Percentiles rank a stretch among this genome's conserved stretches.
Evolutionary conservation across 2,797 vertebrate genomes (phyloP).

Genomic region (Falco peregrinus): DNA sequence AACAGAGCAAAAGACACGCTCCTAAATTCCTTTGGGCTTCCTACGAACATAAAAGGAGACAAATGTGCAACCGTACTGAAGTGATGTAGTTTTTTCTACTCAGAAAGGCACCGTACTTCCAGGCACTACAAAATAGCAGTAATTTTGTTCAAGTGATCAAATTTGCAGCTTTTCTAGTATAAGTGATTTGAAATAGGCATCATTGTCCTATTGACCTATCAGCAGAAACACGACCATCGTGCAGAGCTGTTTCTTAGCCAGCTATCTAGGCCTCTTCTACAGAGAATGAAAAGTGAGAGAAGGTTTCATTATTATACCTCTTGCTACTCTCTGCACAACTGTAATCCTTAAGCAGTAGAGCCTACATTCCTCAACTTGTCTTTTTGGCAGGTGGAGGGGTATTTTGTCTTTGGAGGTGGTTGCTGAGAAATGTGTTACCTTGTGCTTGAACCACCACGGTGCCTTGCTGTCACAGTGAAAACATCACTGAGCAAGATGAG

Average conservation of each 20-base stretch:
- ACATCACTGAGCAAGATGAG: neutral
- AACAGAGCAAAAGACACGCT: neutral
- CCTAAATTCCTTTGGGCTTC: neutral
- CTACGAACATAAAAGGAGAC: neutral
- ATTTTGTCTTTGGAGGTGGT: slow-evolving; percentile 24
- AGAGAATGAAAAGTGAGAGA: neutral
- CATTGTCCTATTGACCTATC: neutral
- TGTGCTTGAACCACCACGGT: neutral
- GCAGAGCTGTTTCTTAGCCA: neutral
- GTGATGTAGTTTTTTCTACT: neutral
- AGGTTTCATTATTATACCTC: neutral
- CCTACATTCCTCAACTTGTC: neutral
- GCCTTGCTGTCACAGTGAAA: neutral
- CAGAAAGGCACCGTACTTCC: neutral
- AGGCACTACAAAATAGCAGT: neutral
- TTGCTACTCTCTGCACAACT: neutral
- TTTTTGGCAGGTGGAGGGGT: neutral
- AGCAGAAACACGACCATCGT: neutral
- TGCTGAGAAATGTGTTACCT: neutral
- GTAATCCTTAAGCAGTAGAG: neutral
- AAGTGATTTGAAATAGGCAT: neutral
- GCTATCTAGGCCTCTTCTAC: neutral
- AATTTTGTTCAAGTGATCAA: neutral
- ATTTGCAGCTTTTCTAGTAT: slow-evolving; percentile 8
- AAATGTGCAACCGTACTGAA: neutral